Base-by-base conservation (phyloP, 2,888 invertebrate species). In the Smittia sp. region DNA sequence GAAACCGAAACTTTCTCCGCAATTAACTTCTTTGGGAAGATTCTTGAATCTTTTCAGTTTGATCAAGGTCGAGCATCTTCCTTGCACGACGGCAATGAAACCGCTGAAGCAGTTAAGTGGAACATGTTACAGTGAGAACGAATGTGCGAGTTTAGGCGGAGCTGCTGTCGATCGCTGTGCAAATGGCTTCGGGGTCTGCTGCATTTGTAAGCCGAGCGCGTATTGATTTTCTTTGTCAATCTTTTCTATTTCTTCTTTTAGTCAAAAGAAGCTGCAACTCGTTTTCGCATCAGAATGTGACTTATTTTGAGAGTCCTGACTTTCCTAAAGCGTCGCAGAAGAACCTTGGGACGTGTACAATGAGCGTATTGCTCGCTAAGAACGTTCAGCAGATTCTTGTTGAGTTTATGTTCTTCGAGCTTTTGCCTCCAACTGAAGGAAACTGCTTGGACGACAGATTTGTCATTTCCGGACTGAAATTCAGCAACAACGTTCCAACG, bases 261-360 rank as follows among this genome's bases (percentile, higher is more conserved):
- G 92, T 87, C 80, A 84, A 86, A 78, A 85, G 86, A 54, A 83
- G 85, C 4, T 93, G 93, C 78, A 90, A 90, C 1, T 87, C 85
- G 1, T 83, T 84, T 1, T 86, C 89, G 0, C 83, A 83, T 24
- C 85, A 88, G 74, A 85, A 87, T 76, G 84, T 86, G 74, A 88
- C 88, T 1, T 91, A 92, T 82, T 91, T 93, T 77, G 88, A 89
- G 73, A 91, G 89, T 78, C 89, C 89, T 1, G 87, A 86, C 66
- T 90, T 87, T 78, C 90, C 91, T 0, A 82, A 85, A 22, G 84
- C 87, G 54, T 69, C 69, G 15, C 25, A 18, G 27, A n/a, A 7
- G 6, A 69, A 69, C 18, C 22, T 69, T 4, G 69, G 69, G 27
- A 18, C 88, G 0, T 93, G 93, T 79, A 84, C 85, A 6, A 82